Percentiles rank a stretch among this genome's conserved stretches.
These are phyloP conservation scores for Lordiphosa clarofinis DNA, from an alignment of 1,140 invertebrate species.

Conservation along the genomic window DNA sequence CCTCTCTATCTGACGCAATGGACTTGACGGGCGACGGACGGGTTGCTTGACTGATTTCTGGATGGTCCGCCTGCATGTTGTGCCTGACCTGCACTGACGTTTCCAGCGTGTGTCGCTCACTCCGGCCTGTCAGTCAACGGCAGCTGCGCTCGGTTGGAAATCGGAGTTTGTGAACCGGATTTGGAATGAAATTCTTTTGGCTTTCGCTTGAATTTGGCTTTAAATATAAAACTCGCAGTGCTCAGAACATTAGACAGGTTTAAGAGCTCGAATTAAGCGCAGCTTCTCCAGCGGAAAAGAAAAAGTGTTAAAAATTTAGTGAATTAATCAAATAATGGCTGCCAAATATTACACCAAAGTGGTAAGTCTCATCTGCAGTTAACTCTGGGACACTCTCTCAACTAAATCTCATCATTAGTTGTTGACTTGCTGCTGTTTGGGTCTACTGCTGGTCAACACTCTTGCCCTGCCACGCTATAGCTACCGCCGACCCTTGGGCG, in stretches of 20 bases:
- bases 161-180: conserved; percentile 56
- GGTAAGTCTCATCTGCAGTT: conserved; percentile 23
- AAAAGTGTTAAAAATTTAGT: conserved; percentile 5
- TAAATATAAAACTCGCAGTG: conserved; percentile 67
- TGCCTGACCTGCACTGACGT: conserved; percentile 46
- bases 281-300: conserved; percentile 15
- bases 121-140: conserved; percentile 23
- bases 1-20: conserved; percentile 37
- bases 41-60: conserved; percentile 10
- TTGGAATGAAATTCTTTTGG: conserved; percentile 53
- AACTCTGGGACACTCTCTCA: not conserved
- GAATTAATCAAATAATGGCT: conserved; percentile 23
- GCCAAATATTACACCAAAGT: conserved; percentile 23
- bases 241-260: conserved; percentile 69
- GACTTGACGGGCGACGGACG: conserved; percentile 42
- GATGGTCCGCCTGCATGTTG: conserved; percentile 1
- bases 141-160: conserved; percentile 51
- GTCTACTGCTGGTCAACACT: conserved; percentile 11
- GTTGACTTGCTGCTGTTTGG: conserved; percentile 23
- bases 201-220: conserved; percentile 54
- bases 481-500: conserved; percentile 34
- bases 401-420: conserved; percentile 5
- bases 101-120: conserved; percentile 63
- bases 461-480: conserved; percentile 51
- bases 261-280: conserved; percentile 60